Conservation (phyloP, 2,797 vertebrate genomes). For the Sebastes iracundus region DNA sequence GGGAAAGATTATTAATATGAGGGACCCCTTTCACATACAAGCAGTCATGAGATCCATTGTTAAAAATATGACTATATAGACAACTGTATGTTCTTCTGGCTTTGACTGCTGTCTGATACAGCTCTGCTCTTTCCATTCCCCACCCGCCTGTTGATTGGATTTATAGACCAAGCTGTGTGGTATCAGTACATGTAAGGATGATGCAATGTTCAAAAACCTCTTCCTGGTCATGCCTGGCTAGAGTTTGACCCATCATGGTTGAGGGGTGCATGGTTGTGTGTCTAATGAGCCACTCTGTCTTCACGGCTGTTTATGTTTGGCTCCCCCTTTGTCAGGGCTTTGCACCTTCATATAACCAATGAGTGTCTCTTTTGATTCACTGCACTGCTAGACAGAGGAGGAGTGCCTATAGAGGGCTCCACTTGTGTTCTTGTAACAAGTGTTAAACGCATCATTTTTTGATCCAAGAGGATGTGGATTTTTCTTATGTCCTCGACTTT, state of each 20-base stretch:
- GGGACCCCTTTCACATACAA: not conserved
- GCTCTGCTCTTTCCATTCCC: not conserved
- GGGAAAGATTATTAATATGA: not conserved
- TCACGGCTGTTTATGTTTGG: not conserved
- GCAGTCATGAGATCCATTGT: not conserved
- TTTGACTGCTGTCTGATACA: not conserved
- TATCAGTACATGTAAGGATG: not conserved
- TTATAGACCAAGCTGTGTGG: not conserved
- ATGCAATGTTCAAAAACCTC: not conserved
- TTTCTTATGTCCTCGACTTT: not conserved
- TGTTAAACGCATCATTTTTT: not conserved
- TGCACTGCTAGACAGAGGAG: not conserved
- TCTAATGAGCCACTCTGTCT: not conserved
- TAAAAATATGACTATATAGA: not conserved
- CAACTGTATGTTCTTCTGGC: not conserved
- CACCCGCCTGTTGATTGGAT: not conserved
- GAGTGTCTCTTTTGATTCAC: not conserved
- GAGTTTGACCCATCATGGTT: not conserved
- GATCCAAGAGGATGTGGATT: not conserved
- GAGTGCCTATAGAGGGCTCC: not conserved
- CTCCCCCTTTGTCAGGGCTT: not conserved
- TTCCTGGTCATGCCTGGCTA: not conserved
- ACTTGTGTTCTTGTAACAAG: not conserved
- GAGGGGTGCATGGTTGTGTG: not conserved
- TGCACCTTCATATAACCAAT: not conserved